phyloP scores from a whole-genome alignment of 1,140 invertebrate species.

The Mesaphorura yosii region DNA sequence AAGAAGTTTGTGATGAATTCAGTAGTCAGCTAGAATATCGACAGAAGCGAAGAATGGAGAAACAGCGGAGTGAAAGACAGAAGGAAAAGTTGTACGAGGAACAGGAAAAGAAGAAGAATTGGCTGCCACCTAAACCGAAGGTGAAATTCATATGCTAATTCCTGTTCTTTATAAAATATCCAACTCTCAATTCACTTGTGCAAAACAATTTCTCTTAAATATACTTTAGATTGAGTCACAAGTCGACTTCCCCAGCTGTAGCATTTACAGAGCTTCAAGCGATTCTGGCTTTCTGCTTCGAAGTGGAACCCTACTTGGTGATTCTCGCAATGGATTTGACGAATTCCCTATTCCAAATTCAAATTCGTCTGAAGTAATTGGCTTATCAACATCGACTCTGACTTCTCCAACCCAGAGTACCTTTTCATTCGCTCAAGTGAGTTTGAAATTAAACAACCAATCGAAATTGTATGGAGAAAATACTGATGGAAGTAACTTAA shows the following conservation, averaged over 20 bases:
- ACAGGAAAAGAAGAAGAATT: slow-evolving; percentile 14
- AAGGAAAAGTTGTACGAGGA: slow-evolving; percentile 43
- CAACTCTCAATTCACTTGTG: too few species aligned
- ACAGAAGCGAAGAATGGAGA: slow-evolving; percentile 47
- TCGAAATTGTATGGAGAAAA: too few species aligned
- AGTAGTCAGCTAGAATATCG: slow-evolving; percentile 48
- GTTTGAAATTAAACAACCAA: neutral
- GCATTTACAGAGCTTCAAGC: neutral
- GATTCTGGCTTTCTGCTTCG: too few species aligned
- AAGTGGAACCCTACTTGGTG: too few species aligned
- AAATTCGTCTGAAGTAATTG: too few species aligned
- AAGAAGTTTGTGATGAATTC: slow-evolving; percentile 44
- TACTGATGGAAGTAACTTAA: too few species aligned
- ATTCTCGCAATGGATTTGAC: too few species aligned
- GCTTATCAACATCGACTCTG: too few species aligned
- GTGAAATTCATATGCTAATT: too few species aligned
- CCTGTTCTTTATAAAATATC: too few species aligned
- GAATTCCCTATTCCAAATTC: too few species aligned
- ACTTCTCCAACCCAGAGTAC: neutral
- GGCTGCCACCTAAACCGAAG: neutral
- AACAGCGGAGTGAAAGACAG: slow-evolving; percentile 54
- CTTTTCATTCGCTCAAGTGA: neutral
- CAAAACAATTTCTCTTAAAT: too few species aligned
- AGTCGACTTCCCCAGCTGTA: neutral
- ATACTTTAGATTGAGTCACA: slow-evolving; percentile 11